These are phyloP conservation scores for Tenthredo scrophulariae DNA, from an alignment of 2,888 invertebrate genomes.

Conservation along the genomic window DNA sequence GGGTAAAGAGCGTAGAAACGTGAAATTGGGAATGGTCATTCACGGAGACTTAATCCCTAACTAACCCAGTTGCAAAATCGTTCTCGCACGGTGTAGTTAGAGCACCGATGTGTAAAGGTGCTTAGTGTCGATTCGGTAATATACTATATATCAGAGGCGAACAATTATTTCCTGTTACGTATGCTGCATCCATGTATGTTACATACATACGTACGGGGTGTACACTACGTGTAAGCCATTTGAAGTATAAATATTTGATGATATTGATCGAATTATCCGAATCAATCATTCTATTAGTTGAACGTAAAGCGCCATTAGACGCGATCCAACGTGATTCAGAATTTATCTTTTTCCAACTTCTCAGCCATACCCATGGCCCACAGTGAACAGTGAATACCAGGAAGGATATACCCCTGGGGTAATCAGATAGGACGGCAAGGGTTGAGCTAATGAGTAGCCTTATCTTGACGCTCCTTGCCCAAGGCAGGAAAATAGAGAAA, in stretches of 20 bases:
- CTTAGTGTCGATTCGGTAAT: constrained; percentile 27
- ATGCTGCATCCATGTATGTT: background rate
- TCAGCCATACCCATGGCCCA: background rate
- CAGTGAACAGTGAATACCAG: constrained; percentile 27
- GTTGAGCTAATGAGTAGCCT: constrained; percentile 49
- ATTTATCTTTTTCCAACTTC: background rate
- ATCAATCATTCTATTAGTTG: too few species aligned
- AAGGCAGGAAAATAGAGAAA: constrained; percentile 49
- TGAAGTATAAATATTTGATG: background rate
- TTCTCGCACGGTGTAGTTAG: constrained; percentile 14
- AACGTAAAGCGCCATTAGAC: background rate
- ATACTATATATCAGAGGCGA: background rate
- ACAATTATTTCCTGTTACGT: constrained; percentile 15
- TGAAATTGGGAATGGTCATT: constrained; percentile 46
- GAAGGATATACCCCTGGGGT: constrained; percentile 48
- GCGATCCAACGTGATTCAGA: background rate
- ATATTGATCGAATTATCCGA: too few species aligned
- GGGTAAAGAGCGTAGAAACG: constrained; percentile 17
- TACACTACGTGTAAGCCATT: background rate
- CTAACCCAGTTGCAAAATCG: constrained; percentile 54
- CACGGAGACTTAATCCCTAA: constrained; percentile 45
- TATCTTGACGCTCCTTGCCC: constrained; percentile 45
- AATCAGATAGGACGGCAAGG: constrained; percentile 48
- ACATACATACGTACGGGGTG: background rate
- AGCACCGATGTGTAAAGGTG: constrained; percentile 18